These are phyloP conservation scores for Paramacrobiotus metropolitanus DNA, from an alignment of 1,140 invertebrate species.

Conservation along the genomic window DNA sequence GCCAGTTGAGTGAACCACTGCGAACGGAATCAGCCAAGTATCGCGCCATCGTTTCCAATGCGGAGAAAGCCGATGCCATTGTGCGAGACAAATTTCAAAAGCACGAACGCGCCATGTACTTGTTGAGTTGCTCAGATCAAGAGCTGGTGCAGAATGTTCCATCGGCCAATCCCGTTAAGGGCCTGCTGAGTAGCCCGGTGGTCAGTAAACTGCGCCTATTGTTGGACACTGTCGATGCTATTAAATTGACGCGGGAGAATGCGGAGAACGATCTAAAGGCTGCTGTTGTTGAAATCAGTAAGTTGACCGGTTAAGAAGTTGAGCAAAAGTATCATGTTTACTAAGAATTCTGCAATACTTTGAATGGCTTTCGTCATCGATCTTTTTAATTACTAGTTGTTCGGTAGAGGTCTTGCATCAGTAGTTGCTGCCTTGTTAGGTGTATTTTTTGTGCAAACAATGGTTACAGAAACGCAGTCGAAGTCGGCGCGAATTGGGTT, in stretches of 20 bases:
- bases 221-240: constrained; percentile 62
- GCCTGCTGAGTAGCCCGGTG: constrained; percentile 22
- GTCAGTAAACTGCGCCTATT: constrained; percentile 43
- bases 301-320: constrained; percentile 15
- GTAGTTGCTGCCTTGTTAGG: neutral
- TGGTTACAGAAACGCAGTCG: no score
- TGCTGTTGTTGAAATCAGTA: constrained; percentile 52
- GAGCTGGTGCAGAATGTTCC: constrained; percentile 25
- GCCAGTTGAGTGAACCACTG: constrained; percentile 65
- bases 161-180: constrained; percentile 17
- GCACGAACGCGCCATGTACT: constrained; percentile 51
- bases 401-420: neutral
- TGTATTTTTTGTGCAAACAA: constrained; percentile 8
- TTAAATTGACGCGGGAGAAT: constrained; percentile 66
- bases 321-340: neutral
- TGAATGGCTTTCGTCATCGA: neutral
- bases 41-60: constrained; percentile 63
- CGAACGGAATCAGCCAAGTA: constrained; percentile 67
- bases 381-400: neutral
- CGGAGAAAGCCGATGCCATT: constrained; percentile 45
- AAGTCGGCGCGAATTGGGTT: no score
- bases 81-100: constrained; percentile 63
- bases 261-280: constrained; percentile 68
- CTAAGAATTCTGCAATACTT: neutral
- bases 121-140: constrained; percentile 47